phyloP scores from a whole-genome alignment of 1,140 invertebrate genomes.

The Magallana ariakensis region DNA sequence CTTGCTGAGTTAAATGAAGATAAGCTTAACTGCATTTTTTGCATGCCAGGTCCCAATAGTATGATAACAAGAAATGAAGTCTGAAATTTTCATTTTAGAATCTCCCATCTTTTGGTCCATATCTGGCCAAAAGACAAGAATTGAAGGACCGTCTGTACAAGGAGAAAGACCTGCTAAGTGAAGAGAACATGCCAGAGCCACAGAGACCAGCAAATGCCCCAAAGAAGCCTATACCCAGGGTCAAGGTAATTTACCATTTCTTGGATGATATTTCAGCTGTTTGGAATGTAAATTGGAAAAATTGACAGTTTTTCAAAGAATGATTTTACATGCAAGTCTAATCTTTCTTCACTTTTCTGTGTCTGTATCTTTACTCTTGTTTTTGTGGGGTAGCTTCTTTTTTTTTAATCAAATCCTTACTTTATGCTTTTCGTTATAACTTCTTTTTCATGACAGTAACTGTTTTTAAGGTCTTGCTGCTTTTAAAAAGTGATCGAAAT shows the following conservation, averaged over 20 bases:
- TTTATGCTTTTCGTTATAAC: too few species aligned
- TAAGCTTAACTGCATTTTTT: neutral
- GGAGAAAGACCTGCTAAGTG: slow-evolving; percentile 75
- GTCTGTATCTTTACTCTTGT: too few species aligned
- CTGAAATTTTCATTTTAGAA: slow-evolving; percentile 76
- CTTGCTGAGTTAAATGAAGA: neutral
- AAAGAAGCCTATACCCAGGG: slow-evolving; percentile 66
- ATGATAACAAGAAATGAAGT: neutral
- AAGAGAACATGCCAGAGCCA: slow-evolving; percentile 66
- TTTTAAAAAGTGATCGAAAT: too few species aligned
- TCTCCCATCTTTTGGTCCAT: slow-evolving; percentile 94
- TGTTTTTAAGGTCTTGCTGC: too few species aligned
- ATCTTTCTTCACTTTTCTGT: too few species aligned
- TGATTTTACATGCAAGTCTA: too few species aligned
- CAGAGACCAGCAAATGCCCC: slow-evolving; percentile 67
- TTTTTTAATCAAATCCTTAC: too few species aligned
- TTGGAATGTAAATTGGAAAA: too few species aligned
- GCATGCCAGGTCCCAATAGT: neutral
- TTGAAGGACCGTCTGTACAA: slow-evolving; percentile 84
- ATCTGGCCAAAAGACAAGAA: slow-evolving; percentile 86
- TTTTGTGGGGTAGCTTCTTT: too few species aligned
- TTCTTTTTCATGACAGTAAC: too few species aligned
- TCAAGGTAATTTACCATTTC: slow-evolving; percentile 64
- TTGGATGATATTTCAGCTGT: too few species aligned
- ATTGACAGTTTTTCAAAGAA: too few species aligned